Evolutionary conservation across 30 jellyfish, hydroid and myxozoan genomes (phyloP).

Genomic region (Pelagia noctiluca): DNA sequence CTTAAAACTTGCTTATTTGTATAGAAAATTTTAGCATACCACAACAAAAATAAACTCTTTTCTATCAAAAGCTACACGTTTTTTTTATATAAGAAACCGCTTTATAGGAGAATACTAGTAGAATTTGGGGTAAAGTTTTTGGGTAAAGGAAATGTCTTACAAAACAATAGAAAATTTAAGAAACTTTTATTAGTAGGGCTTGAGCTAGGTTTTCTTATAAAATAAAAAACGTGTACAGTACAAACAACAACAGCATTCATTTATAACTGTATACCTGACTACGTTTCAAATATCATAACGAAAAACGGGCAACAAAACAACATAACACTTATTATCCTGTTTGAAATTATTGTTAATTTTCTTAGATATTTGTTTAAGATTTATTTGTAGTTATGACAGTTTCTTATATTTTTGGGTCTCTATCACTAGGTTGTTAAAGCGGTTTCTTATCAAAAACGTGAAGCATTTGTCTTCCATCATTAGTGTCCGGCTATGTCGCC

Average conservation of each 20-base stretch:
- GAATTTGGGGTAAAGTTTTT: background rate
- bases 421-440: conserved; percentile 3
- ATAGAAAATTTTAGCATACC: background rate
- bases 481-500: conserved; percentile 4
- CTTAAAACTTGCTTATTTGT: background rate
- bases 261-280: background rate
- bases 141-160: no score
- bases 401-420: background rate
- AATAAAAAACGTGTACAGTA: background rate
- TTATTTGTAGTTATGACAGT: no score
- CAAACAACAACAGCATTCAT: background rate
- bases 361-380: no score
- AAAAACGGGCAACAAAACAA: conserved; percentile 2
- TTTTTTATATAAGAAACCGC: conserved; percentile 1
- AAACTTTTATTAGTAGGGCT: background rate
- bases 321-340: background rate
- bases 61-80: background rate
- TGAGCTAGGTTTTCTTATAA: background rate
- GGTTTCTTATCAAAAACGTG: conserved; percentile 2
- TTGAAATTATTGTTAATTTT: background rate
- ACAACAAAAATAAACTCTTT: background rate
- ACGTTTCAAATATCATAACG: background rate
- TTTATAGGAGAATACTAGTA: background rate
- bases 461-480: conserved; percentile 3
- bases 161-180: background rate